phyloP scores from a whole-genome alignment of 2,888 invertebrate genomes.

The Drosophila niveifrons region DNA sequence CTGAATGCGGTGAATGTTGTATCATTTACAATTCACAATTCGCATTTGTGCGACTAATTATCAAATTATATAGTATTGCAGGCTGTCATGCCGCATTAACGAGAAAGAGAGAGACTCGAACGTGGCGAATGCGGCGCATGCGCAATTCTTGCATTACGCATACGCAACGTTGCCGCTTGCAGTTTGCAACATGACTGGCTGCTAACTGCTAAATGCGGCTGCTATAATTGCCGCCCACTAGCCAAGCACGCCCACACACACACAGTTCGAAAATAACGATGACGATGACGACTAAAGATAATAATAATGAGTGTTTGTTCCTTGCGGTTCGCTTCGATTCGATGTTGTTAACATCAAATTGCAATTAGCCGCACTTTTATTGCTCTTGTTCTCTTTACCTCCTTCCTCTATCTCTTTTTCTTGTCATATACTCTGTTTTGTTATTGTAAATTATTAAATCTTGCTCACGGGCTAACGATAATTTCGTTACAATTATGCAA shows the following conservation, averaged over 20 bases:
- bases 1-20: slow-evolving; percentile 28
- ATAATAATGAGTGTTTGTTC: slow-evolving; percentile 52
- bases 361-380: slow-evolving; percentile 74
- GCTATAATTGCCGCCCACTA: slow-evolving; percentile 49
- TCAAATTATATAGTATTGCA: slow-evolving; percentile 66
- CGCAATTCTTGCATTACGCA: slow-evolving; percentile 72
- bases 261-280: slow-evolving; percentile 28
- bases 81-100: slow-evolving; percentile 64
- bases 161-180: slow-evolving; percentile 48
- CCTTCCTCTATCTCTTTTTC: not conserved
- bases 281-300: slow-evolving; percentile 35
- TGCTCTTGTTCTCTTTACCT: slow-evolving; percentile 15
- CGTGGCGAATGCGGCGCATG: slow-evolving; percentile 64
- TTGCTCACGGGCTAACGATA: slow-evolving; percentile 8
- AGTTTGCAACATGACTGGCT: slow-evolving; percentile 11
- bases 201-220: slow-evolving; percentile 36
- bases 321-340: slow-evolving; percentile 53
- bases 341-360: slow-evolving; percentile 80
- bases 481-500: slow-evolving; percentile 45
- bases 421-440: not conserved
- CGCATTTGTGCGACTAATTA: slow-evolving; percentile 66
- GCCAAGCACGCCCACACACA: slow-evolving; percentile 29
- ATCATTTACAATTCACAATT: slow-evolving; percentile 32
- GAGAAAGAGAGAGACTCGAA: slow-evolving; percentile 33
- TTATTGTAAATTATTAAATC: slow-evolving; percentile 14